Evolutionary conservation across 2,113 vertebrate species (phyloP), one percentile per base, ranked within the genome.

Genomic region (Panurus biarmicus): DNA sequence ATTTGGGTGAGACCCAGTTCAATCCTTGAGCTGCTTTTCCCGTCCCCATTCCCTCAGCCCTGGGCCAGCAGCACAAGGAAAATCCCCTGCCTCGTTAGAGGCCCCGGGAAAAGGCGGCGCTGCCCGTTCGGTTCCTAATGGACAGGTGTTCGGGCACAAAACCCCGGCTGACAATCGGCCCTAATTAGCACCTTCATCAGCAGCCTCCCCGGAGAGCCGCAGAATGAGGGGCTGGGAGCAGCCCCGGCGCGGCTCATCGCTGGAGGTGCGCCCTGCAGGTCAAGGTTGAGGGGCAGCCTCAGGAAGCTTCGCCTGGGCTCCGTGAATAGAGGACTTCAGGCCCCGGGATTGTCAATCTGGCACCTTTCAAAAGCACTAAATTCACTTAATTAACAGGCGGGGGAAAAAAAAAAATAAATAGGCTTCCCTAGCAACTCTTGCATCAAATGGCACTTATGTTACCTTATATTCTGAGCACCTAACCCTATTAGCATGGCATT

Each of bases 351-450:
- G 94, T 93, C 96, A 95, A 79, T 92, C 95, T 66, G 92, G 93
- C 90, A 96, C 92, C 87, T 95, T 85, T 96, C 93, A 95, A 93
- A 96, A 95, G 96, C 94, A 7, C 85, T 90, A 92, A 54, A 94
- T 94, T 96, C 94, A 72, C 85, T 96, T 97, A 95, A 97, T 97
- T 96, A 96, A 95, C 89, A 40, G 87, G 75, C 72, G 24, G 53
- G 51, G 1, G 1, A 1, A 6, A 22, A 53, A 78, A 66, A 65
- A 36, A 56, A 44, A 67, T 5, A 73, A 93, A 94, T 61, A 91
- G 89, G 87, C 89, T 97, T 95, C 93, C 94, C 90, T 93, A 95
- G 95, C 94, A 96, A 96, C 90, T 96, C 95, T 89, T 89, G 77
- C 93, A 79, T 96, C 90, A n/a, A 96, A 96, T 95, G 82, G 89